phyloP scores from a whole-genome alignment of 2,113 vertebrate species.

The Cricetomys ansorgei region DNA sequence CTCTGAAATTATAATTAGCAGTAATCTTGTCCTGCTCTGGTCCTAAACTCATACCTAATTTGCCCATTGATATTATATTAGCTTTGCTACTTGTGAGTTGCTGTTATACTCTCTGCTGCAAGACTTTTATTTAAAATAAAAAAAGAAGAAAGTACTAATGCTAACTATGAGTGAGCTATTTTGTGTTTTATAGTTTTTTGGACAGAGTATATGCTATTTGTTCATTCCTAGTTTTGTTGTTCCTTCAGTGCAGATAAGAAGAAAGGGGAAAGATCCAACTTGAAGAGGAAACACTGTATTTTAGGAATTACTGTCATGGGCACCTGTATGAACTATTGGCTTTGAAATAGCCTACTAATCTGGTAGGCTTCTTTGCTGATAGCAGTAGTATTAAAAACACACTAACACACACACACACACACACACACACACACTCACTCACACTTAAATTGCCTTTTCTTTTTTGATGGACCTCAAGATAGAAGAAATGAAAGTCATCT shows the following conservation, averaged over 20 bases:
- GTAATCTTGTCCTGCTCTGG: not conserved
- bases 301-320: constrained; percentile 14
- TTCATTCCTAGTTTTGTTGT: not conserved
- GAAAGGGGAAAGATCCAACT: not conserved
- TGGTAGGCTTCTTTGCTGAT: constrained; percentile 22
- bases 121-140: not conserved
- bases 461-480: not conserved
- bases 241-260: not conserved
- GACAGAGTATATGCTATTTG: not conserved
- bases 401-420: not conserved
- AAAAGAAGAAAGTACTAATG: not conserved
- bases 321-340: not conserved
- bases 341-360: constrained; percentile 30
- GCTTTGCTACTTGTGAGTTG: constrained; percentile 42
- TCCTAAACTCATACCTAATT: not conserved
- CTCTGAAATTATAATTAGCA: constrained; percentile 14
- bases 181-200: not conserved
- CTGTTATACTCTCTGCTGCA: not conserved
- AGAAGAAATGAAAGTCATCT: not conserved
- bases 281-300: not conserved
- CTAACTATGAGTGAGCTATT: not conserved
- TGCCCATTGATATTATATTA: not conserved
- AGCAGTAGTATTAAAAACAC: not conserved
- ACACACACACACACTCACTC: not conserved
- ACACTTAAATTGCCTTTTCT: not conserved